Evolutionary conservation across 1,140 invertebrate genomes (phyloP), one percentile per base, ranked within the genome.

Genomic region (Platyura marginata): DNA sequence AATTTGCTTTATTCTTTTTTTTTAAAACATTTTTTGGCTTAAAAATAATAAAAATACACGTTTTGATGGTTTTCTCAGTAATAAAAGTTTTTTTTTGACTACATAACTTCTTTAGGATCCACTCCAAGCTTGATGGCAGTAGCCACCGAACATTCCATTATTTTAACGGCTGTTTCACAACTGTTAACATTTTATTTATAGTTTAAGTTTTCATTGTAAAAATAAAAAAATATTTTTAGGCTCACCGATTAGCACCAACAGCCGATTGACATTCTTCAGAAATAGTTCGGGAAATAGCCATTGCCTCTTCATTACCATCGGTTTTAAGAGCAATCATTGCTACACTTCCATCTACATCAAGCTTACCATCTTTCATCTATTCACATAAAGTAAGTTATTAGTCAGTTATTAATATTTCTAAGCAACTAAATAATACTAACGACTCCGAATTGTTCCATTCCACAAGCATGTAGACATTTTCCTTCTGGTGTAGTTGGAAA

Each of bases 401-500:
- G 6, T 29, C 6, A 29, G 13, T 8, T 29, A 8, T 8, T 8
- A 29, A 13, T 29, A 8, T 29, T 29, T 6, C 15, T 16, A n/a
- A n/a, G n/a, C n/a, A 10, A 6, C 8, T 6, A 18, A 38, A 19
- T 10, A 38, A 38, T n/a, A 18, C n/a, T 38, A 18, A 38, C 36
- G 9, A 38, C 10, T 38, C 36, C 36, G 18, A 18, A 4, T 18
- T n/a, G 2, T 21, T 38, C 36, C 36, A 38, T 38, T 4, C 10
- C 9, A 20, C 36, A 38, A 4, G 36, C 36, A 18, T 38, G 16
- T 18, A 38, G 19, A 41, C 56, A 58, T 23, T 50, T 42, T 5
- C 56, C 56, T 22, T 47, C 44, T 19, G 49, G 36, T 13, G 50
- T 52, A 19, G 42, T 43, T 9, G 54, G 54, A 8, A 55, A 13